phyloP scores from a whole-genome alignment of 2,888 invertebrate species.

The Ochropacha duplaris region DNA sequence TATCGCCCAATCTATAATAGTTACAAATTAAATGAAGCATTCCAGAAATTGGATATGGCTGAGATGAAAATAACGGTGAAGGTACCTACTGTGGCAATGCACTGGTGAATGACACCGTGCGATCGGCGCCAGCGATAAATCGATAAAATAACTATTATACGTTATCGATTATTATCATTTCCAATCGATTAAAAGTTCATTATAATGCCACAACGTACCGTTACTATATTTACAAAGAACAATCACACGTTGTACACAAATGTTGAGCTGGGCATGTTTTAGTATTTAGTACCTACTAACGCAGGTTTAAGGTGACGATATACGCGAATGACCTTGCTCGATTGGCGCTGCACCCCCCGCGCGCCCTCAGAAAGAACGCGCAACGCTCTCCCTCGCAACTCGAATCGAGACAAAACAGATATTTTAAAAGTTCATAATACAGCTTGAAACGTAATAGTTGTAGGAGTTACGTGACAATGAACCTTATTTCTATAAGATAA shows the following conservation, averaged over 20 bases:
- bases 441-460: too few species aligned
- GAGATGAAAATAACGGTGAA: conserved; percentile 46
- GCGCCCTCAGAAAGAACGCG: too few species aligned
- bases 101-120: conserved; percentile 64
- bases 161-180: conserved; percentile 22
- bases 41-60: conserved; percentile 36
- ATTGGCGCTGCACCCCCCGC: too few species aligned
- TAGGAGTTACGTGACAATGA: too few species aligned
- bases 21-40: neutral
- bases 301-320: too few species aligned
- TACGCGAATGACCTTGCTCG: too few species aligned
- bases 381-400: too few species aligned
- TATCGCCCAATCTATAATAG: neutral
- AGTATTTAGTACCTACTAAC: conserved; percentile 24
- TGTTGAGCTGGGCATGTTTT: conserved; percentile 23
- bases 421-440: too few species aligned
- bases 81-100: conserved; percentile 15
- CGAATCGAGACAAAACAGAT: too few species aligned
- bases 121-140: conserved; percentile 38
- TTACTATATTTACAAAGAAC: neutral
- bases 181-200: conserved; percentile 11
- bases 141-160: conserved; percentile 43
- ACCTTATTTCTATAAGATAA: too few species aligned
- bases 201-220: neutral
- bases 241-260: neutral